A percentile compares a stretch with the other conserved stretches of the same genome.
Conservation (phyloP, 2,797 vertebrate species). For the Dipus sagitta region DNA sequence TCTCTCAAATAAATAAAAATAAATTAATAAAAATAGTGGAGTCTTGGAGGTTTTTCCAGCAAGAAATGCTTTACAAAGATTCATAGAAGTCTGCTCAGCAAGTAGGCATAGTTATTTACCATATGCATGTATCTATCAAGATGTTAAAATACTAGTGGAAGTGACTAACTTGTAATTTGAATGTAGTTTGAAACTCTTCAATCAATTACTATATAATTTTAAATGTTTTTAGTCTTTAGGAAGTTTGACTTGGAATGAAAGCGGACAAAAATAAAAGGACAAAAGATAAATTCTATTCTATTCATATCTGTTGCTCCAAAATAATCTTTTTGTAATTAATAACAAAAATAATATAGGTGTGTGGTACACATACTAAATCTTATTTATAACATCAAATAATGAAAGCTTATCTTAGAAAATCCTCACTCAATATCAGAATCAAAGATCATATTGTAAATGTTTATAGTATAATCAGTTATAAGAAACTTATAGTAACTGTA, state of each 20-base stretch:
- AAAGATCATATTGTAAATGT: slow-evolving; percentile 33
- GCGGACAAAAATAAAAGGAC: background rate
- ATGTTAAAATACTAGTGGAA: background rate
- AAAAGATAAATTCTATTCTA: background rate
- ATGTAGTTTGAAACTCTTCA: slow-evolving; percentile 13
- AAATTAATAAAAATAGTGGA: too few species aligned
- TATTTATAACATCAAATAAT: slow-evolving; percentile 59
- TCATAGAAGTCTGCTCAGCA: background rate
- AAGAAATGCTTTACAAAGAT: background rate
- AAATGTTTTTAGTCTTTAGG: slow-evolving; percentile 26
- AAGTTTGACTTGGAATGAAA: slow-evolving; percentile 42
- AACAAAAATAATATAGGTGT: background rate
- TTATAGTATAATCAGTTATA: slow-evolving; percentile 6
- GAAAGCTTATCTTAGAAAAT: slow-evolving; percentile 9
- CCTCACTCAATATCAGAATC: background rate
- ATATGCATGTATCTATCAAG: background rate
- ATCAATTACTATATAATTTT: slow-evolving; percentile 15
- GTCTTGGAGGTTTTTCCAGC: background rate
- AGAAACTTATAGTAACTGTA: background rate
- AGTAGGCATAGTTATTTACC: background rate
- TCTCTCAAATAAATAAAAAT: too few species aligned
- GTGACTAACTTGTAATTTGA: slow-evolving; percentile 6
- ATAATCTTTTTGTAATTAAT: background rate
- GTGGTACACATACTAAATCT: slow-evolving; percentile 17
- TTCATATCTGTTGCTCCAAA: slow-evolving; percentile 39